phyloP scores from a whole-genome alignment of 2,888 invertebrate species.

The Melinopterus prodromus region DNA sequence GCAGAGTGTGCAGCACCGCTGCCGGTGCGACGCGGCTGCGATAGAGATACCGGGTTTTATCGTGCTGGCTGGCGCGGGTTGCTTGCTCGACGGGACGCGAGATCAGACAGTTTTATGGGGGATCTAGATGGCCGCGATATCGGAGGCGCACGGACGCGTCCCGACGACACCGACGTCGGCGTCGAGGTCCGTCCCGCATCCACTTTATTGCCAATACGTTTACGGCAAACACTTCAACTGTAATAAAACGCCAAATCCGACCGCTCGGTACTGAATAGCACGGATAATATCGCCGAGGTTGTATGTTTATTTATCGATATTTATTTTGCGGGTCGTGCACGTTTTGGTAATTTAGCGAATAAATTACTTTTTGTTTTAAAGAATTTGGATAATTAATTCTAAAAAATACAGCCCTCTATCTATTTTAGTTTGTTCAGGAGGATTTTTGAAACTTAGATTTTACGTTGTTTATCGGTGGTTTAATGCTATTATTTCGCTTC shows the following conservation, averaged over 20 bases:
- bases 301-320: background rate
- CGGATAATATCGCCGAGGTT: background rate
- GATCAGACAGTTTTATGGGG: conserved; percentile 60
- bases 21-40: conserved; percentile 40
- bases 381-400: too few species aligned
- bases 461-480: too few species aligned
- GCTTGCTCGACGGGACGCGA: conserved; percentile 39
- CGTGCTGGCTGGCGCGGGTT: conserved; percentile 51
- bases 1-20: conserved; percentile 57
- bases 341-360: too few species aligned
- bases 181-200: conserved; percentile 46
- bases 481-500: too few species aligned
- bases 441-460: too few species aligned
- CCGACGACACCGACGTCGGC: conserved; percentile 37
- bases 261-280: background rate
- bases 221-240: conserved; percentile 30
- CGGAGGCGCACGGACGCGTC: conserved; percentile 43
- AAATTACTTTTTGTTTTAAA: too few species aligned
- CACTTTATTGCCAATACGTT: conserved; percentile 41
- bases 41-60: conserved; percentile 48
- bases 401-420: too few species aligned
- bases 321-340: background rate
- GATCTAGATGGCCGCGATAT: conserved; percentile 51
- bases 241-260: background rate
- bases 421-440: too few species aligned